Conservation (phyloP, 1,140 invertebrate species). For the Eumaeus atala region DNA sequence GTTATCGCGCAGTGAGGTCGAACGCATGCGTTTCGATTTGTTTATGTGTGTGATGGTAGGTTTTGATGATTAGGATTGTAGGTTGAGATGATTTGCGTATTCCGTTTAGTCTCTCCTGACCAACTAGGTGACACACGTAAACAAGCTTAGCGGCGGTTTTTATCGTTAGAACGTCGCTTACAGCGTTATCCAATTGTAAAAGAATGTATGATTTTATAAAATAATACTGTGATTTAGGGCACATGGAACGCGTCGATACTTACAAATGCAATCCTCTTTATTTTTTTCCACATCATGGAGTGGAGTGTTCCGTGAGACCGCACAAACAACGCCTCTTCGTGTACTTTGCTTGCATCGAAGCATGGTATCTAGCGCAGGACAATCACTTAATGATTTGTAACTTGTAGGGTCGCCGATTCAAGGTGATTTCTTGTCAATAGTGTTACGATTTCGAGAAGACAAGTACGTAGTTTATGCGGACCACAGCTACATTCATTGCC, state of each 20-base stretch:
- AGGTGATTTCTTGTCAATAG: conserved; percentile 19
- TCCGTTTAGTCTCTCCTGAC: too few relatives aligned
- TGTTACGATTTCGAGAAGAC: conserved; percentile 20
- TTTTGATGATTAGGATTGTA: too few relatives aligned
- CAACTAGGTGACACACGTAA: too few relatives aligned
- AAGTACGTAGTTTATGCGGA: conserved; percentile 19
- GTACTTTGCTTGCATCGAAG: conserved; percentile 19
- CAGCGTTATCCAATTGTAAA: conserved; percentile 14
- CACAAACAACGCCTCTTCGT: conserved; percentile 13
- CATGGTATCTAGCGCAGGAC: conserved; percentile 1
- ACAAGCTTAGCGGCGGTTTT: conserved; percentile 18
- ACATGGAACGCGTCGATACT: conserved; percentile 11
- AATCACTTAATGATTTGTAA: conserved; percentile 19
- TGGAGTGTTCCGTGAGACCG: conserved; percentile 18
- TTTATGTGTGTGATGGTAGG: too few relatives aligned
- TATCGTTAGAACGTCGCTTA: conserved; percentile 18
- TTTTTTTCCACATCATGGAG: conserved; percentile 24
- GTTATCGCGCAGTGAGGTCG: conserved; percentile 15
- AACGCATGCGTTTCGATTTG: conserved; percentile 17
- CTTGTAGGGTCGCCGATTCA: conserved; percentile 14
- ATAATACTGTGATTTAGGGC: conserved; percentile 13
- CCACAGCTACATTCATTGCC: conserved; percentile 12
- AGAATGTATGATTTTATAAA: conserved; percentile 17
- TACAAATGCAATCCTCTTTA: conserved; percentile 15
- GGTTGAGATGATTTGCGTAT: too few relatives aligned